phyloP scores from a whole-genome alignment of 2,113 vertebrate species.

The Crotalus helleri region DNA sequence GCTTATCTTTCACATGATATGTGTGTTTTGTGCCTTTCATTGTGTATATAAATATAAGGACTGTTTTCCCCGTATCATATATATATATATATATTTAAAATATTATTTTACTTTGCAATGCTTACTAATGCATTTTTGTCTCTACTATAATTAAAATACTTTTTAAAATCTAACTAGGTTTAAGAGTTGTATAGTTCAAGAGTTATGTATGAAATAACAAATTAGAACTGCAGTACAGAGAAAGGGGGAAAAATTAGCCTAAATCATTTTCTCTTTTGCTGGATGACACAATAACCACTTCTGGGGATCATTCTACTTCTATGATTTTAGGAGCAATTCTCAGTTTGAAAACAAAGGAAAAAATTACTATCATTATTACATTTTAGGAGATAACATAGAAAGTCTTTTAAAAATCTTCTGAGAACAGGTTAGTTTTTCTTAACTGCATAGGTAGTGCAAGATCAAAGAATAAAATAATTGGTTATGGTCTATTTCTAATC shows the following conservation, averaged over 20 bases:
- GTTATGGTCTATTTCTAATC: background rate
- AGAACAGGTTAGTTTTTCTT: background rate
- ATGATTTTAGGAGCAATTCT: background rate
- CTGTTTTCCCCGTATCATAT: background rate
- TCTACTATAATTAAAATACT: background rate
- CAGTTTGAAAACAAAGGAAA: too few species aligned
- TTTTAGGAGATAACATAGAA: background rate
- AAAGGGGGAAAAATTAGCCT: background rate
- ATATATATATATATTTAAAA: background rate
- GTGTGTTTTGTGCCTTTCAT: conserved; percentile 32
- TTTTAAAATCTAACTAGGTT: conserved; percentile 25
- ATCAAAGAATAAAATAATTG: background rate
- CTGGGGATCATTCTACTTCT: background rate
- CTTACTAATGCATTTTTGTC: conserved; percentile 41
- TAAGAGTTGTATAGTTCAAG: conserved; percentile 15
- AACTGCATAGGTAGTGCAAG: background rate
- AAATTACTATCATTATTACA: too few species aligned
- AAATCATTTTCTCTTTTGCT: background rate
- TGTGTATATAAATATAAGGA: conserved; percentile 22
- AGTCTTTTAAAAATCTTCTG: background rate
- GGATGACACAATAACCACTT: background rate
- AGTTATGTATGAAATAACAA: background rate
- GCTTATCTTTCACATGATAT: conserved; percentile 35
- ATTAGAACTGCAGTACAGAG: accelerated
- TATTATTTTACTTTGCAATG: conserved; percentile 32